A percentile compares a stretch with the other conserved stretches of the same genome.
phyloP scores from a whole-genome alignment of 1,140 invertebrate species.

The Lordiphosa stackelbergi region DNA sequence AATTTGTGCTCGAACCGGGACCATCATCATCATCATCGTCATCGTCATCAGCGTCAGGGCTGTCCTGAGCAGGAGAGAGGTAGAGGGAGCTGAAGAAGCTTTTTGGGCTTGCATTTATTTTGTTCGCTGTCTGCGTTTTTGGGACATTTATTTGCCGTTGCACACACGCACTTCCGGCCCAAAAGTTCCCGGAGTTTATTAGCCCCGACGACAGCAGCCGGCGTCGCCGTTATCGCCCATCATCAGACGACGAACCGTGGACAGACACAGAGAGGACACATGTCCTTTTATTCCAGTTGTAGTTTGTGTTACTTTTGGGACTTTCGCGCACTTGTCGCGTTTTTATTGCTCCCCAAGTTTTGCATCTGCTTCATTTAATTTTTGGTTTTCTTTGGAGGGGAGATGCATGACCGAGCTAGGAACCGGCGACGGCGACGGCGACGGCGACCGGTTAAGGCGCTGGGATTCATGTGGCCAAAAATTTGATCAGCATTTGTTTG shows the following conservation, averaged over 20 bases:
- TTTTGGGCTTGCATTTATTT: conserved; percentile 48
- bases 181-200: conserved; percentile 57
- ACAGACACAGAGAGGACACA: conserved; percentile 34
- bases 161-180: conserved; percentile 61
- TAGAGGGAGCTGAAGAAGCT: not conserved
- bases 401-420: not conserved
- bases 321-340: conserved; percentile 57
- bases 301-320: conserved; percentile 27
- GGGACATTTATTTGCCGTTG: conserved; percentile 61
- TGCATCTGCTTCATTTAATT: conserved; percentile 34
- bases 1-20: conserved; percentile 14
- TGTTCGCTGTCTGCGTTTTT: conserved; percentile 41
- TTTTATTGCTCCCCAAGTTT: conserved; percentile 24
- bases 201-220: conserved; percentile 49
- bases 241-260: conserved; percentile 43
- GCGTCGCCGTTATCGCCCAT: conserved; percentile 47
- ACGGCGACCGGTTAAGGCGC: too few relatives aligned
- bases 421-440: too few relatives aligned
- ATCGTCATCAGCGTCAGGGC: conserved; percentile 17
- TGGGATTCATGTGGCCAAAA: too few relatives aligned
- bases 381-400: conserved; percentile 1
- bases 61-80: not conserved
- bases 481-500: conserved; percentile 9
- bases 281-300: conserved; percentile 39
- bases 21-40: conserved; percentile 47